Base-by-base conservation (phyloP, 2,888 invertebrate species). In the Mechanitis mazaeus region DNA sequence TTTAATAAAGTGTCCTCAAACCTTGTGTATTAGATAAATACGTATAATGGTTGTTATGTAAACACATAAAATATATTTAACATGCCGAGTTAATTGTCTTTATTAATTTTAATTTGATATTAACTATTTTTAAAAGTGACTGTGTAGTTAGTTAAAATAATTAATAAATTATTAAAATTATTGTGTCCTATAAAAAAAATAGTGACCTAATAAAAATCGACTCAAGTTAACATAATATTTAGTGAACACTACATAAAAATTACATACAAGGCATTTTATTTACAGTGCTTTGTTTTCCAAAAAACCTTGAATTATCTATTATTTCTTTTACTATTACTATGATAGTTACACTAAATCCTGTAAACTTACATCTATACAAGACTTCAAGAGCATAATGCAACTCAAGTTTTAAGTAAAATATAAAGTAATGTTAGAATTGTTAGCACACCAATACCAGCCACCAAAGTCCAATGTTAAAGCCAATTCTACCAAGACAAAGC, bases 401-500 rank as follows among this genome's bases (percentile, higher is more conserved):
- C 80, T 77, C 74, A 87, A 85, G 75, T 72, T 71, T 79, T 69
- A 76, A 82, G 79, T 81, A 84, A 74, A 76, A 50, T 72, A 69
- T 70, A 65, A 73, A 73, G 69, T 76, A 70, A 69, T 83, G 88
- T 90, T 90, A 90, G 87, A 86, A 82, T 72, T 87, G 88, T 90
- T 89, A 90, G 87, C 87, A 89, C 88, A 81, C 83, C 84, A 84
- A 75, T 78, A 78, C 87, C 87, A 85, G 85, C 84, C 83, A 84
- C 76, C 79, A 74, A 83, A 82, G 77, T 80, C 85, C 85, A 79
- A 78, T 84, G 84, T 87, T 87, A 89, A 87, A 84, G 87, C 89
- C 85, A 85, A 88, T 80, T 79, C 85, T 88, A 89, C 88, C 87
- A 86, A 88, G 85, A 85, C 89, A 82, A 90, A 89, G 87, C 88